phyloP scores from a whole-genome alignment of 2,888 invertebrate genomes.

The Octodonta nipae region DNA sequence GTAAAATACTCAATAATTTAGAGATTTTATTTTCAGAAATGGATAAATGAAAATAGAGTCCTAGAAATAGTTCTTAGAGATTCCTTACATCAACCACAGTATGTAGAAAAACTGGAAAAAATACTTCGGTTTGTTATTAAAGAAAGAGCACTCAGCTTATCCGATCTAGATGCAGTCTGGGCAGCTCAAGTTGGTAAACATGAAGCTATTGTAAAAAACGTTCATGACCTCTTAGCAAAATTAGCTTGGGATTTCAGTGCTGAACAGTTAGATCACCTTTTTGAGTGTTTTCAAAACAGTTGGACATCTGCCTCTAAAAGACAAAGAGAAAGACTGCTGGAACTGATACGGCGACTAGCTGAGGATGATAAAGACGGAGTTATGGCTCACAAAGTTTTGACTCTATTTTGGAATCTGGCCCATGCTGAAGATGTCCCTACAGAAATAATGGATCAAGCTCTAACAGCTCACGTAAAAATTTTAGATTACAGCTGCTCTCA shows the following conservation, averaged over 20 bases:
- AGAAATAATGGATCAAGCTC: constrained; percentile 93
- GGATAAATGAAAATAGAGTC: constrained; percentile 92
- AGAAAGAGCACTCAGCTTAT: constrained; percentile 72
- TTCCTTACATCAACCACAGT: constrained; percentile 92
- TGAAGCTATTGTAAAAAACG: constrained; percentile 95
- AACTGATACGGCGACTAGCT: constrained; percentile 84
- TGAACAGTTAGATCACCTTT: constrained; percentile 90
- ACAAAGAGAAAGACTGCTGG: constrained; percentile 86
- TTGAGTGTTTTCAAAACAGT: constrained; percentile 86
- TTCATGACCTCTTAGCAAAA: constrained; percentile 90
- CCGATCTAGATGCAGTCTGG: constrained; percentile 92
- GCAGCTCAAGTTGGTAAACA: constrained; percentile 94
- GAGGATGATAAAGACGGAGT: constrained; percentile 98
- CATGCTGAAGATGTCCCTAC: constrained; percentile 92
- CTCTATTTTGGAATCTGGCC: constrained; percentile 90
- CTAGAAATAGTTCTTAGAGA: constrained; percentile 89
- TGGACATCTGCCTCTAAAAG: constrained; percentile 94
- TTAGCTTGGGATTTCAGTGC: constrained; percentile 97
- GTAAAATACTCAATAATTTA: too few species aligned
- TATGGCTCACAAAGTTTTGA: constrained; percentile 94
- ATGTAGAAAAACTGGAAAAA: constrained; percentile 94
- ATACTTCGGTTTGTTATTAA: constrained; percentile 94
- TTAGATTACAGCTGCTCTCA: constrained; percentile 95
- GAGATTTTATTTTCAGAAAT: constrained; percentile 45
- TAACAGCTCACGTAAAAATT: constrained; percentile 91